phyloP scores from a whole-genome alignment of 2,888 invertebrate genomes.

The Thereva nobilitata region DNA sequence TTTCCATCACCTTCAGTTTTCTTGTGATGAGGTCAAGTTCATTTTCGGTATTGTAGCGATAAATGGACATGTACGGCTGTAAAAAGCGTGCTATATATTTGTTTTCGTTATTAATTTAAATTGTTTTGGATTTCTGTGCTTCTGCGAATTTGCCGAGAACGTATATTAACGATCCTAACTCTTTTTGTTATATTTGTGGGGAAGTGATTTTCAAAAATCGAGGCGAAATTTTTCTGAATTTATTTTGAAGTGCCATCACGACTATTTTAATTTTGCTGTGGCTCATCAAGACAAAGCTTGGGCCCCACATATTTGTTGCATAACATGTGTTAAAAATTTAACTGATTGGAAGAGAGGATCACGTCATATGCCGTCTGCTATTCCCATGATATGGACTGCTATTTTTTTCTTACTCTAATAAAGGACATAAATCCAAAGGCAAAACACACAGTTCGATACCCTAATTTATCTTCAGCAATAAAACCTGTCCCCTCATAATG shows the following conservation, averaged over 20 bases:
- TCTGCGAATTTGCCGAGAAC: not conserved
- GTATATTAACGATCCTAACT: not conserved
- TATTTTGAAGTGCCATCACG: constrained; percentile 5
- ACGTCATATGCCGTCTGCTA: not conserved
- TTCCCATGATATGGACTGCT: constrained; percentile 17
- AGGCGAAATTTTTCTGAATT: not conserved
- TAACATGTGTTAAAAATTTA: constrained; percentile 17
- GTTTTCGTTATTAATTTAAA: too few species aligned
- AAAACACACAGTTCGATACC: constrained; percentile 15
- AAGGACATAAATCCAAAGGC: not conserved
- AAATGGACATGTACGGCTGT: too few species aligned
- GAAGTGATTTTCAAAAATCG: constrained; percentile 2
- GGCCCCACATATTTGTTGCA: constrained; percentile 30
- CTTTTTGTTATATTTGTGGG: constrained; percentile 1
- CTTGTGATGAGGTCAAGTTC: too few species aligned
- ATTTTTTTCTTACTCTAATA: constrained; percentile 15
- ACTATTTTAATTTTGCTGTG: constrained; percentile 9
- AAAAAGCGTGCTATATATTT: not conserved
- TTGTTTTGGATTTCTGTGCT: too few species aligned
- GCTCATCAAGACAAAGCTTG: too few species aligned
- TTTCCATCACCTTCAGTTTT: too few species aligned
- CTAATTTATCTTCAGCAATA: constrained; percentile 9
- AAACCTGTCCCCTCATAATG: constrained; percentile 18
- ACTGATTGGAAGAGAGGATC: constrained; percentile 17
- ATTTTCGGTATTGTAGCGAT: too few species aligned